Evolutionary conservation across 2,888 invertebrate species (phyloP), one percentile per base, ranked within the genome.

Genomic region (Mesoligia furuncula): DNA sequence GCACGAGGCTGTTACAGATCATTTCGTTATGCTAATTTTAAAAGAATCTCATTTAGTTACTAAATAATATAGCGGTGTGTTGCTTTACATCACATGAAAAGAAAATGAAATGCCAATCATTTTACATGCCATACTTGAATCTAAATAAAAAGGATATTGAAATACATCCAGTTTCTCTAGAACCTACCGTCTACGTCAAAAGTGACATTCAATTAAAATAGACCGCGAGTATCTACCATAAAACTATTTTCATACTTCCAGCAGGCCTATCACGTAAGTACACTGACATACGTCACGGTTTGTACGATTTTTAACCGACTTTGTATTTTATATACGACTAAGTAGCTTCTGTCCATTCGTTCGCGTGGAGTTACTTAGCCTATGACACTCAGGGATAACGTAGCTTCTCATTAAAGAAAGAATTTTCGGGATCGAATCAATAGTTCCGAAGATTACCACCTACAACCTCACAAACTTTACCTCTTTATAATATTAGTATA

Each of bases 131-230:
- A 61, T 17, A 45, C 15, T 71, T 24, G n/a, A 64, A 83, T 72
- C 17, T 15, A 62, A 77, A 62, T 15, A 62, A 82, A 62, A 77
- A 45, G 70, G 54, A 71, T 73, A 61, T 65, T 69, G 59, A 59
- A 64, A 36, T 27, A 64, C 48, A 20, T 51, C 65, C 59, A 69
- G 77, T 77, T 68, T 69, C 77, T 75, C 57, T 17, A 24, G 74
- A 57, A 39, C 62, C 24, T 48, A 39, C 57, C n/a, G 59, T 77
- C 71, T n/a, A 51, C 71, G 72, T 79, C 85, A 77, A 73, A 72
- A 77, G 68, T 75, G 77, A 81, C 78, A 77, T 77, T 76, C 61
- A 79, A 76, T 85, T 77, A 80, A 85, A 83, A 85, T 75, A 80
- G 54, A 67, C 66, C 68, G 57, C 54, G 24, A 80, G 69, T 69